Conservation (phyloP, 2,888 invertebrate genomes). For the Stenodema calcarata region DNA sequence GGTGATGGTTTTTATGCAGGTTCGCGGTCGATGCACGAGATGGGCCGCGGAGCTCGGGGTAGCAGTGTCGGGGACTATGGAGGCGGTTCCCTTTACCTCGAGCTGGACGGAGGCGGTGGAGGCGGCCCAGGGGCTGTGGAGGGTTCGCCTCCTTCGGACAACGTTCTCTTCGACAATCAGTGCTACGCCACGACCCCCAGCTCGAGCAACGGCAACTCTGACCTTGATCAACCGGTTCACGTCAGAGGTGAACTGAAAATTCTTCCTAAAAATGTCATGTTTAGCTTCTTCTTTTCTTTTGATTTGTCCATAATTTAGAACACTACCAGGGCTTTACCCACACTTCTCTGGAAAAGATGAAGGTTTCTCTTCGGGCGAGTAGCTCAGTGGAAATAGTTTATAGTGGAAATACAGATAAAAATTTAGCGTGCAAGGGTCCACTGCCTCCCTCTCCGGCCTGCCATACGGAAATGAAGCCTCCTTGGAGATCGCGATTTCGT, state of each 20-base stretch:
- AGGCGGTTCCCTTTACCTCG: constrained; percentile 73
- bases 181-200: constrained; percentile 95
- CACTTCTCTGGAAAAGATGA: not conserved
- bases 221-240: constrained; percentile 73
- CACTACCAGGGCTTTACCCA: not conserved
- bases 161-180: constrained; percentile 93
- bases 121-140: constrained; percentile 65
- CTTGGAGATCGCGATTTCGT: no score
- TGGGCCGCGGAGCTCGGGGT: constrained; percentile 64
- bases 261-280: not conserved
- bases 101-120: constrained; percentile 69
- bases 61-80: constrained; percentile 65
- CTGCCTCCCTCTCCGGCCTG: no score
- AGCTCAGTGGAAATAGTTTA: no score
- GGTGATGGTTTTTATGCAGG: constrained; percentile 49
- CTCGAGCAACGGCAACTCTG: constrained; percentile 90
- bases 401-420: no score
- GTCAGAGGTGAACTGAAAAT: constrained; percentile 37
- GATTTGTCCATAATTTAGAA: not conserved
- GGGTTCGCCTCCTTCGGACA: constrained; percentile 87
- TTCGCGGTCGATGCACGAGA: constrained; percentile 74
- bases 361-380: not conserved
- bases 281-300: not conserved
- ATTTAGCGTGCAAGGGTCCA: no score
- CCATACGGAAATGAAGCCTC: no score